Percentiles rank a stretch among this genome's conserved stretches.
These are phyloP conservation scores for Malurus splendens DNA, from an alignment of 2,797 vertebrate genomes.

Conservation along the genomic window DNA sequence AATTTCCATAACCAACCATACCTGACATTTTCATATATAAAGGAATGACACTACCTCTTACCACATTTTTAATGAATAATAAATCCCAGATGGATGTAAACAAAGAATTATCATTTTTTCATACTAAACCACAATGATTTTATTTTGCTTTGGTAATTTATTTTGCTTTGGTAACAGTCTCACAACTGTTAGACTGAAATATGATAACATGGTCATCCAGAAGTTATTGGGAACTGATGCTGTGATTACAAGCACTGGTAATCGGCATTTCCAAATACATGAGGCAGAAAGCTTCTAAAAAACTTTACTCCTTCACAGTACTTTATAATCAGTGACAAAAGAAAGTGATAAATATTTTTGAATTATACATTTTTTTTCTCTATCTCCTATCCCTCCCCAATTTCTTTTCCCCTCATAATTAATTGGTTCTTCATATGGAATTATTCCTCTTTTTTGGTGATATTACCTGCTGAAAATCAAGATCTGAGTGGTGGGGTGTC, in stretches of 20 bases:
- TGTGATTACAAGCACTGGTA: not conserved
- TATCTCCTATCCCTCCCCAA: not conserved
- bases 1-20: not conserved
- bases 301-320: not conserved
- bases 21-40: not conserved
- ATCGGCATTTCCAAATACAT: not conserved
- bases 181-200: not conserved
- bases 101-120: not conserved
- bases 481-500: not conserved
- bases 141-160: not conserved
- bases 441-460: not conserved
- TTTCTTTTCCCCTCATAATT: not conserved
- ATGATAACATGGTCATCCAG: not conserved
- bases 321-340: not conserved
- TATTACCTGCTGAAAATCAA: not conserved
- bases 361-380: not conserved
- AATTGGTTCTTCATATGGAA: not conserved
- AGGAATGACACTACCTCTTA: not conserved
- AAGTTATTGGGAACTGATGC: not conserved
- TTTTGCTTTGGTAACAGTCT: not conserved
- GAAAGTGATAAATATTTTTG: not conserved
- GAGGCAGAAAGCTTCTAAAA: not conserved
- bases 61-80: not conserved
- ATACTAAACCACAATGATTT: not conserved
- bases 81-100: not conserved